Base-by-base conservation (phyloP, 2,113 vertebrate species). In the Panurus biarmicus region DNA sequence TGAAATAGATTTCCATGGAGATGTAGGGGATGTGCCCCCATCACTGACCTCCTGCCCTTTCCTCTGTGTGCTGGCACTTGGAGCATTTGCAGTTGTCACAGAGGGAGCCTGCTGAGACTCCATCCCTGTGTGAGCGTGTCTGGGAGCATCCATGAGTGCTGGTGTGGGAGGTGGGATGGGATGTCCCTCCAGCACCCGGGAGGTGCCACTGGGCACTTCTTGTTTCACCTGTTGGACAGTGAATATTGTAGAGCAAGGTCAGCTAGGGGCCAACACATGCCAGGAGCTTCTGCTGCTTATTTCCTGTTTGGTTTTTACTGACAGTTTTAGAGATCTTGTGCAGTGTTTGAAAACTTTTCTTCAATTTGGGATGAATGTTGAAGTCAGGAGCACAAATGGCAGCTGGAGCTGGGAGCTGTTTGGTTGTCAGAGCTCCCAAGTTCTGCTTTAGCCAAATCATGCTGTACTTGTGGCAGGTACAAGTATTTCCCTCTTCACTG, bases 1-100 rank as follows among this genome's bases (percentile, higher is more conserved):
- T 3, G 4, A 20, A 62, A 21, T 2, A 31, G 62, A 44, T 57
- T 66, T 56, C 42, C 6, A 3, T 2, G 28, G 54, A 73, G 45
- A 3, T 29, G 66, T 70, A 64, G 20, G 14, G 57, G n/a, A 29
- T 0, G 0, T 47, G n/a, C 9, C 14, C 47, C 31, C 11, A 3
- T n/a, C 60, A 5, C 13, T 33, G 67, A 47, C 21, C 69, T 74
- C 33, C 45, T 65, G 72, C 80, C 36, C 66, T 50, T 78, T 56
- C 26, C 77, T 62, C 69, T 67, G 45, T 1, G 3, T 60, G 36
- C 45, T 78, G 72, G 65, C 29, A 6, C 69, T 57, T 75, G 62
- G 20, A 54, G 20, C 7, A 1, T 48, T 36, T 60, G 33, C 33
- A 51, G 38, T 26, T 72, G 53, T 22, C 4, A 2, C 23, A 6